phyloP scores from a whole-genome alignment of 2,113 vertebrate species.

The Eira barbara region DNA sequence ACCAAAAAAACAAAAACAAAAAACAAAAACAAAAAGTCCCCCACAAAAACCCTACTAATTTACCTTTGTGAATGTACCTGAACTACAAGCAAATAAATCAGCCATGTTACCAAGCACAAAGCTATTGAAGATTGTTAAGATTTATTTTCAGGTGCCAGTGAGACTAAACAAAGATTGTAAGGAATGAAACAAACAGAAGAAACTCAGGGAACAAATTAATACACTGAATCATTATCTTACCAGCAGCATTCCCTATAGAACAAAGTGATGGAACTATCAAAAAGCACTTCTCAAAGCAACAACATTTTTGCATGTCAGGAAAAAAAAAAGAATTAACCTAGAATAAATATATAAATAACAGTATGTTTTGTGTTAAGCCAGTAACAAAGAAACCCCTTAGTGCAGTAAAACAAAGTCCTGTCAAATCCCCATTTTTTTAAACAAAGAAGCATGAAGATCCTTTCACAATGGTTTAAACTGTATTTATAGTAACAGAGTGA shows the following conservation, averaged over 20 bases:
- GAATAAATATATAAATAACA: conserved; percentile 84
- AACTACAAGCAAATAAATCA: conserved; percentile 57
- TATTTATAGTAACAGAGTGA: conserved; percentile 82
- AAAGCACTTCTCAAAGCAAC: conserved; percentile 79
- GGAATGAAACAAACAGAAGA: conserved; percentile 71
- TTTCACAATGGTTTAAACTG: conserved; percentile 78
- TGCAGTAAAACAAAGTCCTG: conserved; percentile 81
- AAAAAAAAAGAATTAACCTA: conserved; percentile 78
- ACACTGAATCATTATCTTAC: conserved; percentile 76
- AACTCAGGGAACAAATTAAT: conserved; percentile 75
- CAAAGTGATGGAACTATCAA: conserved; percentile 80
- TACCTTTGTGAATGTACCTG: conserved; percentile 31
- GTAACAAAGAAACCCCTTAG: conserved; percentile 85
- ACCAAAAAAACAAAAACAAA: background rate
- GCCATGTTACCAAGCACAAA: conserved; percentile 39
- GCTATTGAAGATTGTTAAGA: conserved; percentile 55
- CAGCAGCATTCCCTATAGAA: conserved; percentile 79
- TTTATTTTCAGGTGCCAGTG: conserved; percentile 64
- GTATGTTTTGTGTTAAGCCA: conserved; percentile 80
- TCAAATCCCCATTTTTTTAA: conserved; percentile 79
- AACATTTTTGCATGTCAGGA: conserved; percentile 76
- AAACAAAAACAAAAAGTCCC: background rate
- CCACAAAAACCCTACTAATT: background rate
- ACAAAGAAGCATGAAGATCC: conserved; percentile 75
- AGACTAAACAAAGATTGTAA: conserved; percentile 76